phyloP scores from a whole-genome alignment of 2,113 vertebrate species.

The Dasyurus viverrinus region DNA sequence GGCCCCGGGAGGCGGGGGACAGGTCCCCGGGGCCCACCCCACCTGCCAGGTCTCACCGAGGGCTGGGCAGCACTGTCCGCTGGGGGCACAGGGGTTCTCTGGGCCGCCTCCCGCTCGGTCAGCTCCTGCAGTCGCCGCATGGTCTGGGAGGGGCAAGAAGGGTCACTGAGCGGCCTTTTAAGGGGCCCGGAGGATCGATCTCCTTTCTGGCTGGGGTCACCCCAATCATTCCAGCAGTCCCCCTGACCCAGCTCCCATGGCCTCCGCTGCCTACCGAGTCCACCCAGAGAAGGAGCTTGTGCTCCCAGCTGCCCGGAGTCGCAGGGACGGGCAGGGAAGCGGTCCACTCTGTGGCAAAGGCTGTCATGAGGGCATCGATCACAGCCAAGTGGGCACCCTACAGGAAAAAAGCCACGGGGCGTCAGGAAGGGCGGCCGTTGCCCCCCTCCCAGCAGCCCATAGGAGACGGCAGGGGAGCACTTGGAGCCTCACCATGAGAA shows the following conservation, averaged over 20 bases:
- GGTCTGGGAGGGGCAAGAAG: conserved; percentile 79
- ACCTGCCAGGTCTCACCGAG: conserved; percentile 81
- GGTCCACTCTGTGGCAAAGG: conserved; percentile 89
- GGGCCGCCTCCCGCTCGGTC: conserved; percentile 82
- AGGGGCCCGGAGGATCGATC: background rate
- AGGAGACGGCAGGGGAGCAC: background rate
- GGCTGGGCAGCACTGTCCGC: conserved; percentile 82
- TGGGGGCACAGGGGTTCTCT: conserved; percentile 64
- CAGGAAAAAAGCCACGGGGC: conserved; percentile 32
- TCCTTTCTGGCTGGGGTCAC: background rate
- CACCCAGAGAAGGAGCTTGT: conserved; percentile 90
- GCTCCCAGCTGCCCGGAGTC: conserved; percentile 84
- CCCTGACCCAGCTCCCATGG: background rate
- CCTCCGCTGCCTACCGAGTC: conserved; percentile 84
- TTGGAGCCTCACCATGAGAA: conserved; percentile 90
- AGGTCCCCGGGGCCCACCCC: background rate
- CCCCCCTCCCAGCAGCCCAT: background rate
- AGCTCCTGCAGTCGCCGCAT: conserved; percentile 88
- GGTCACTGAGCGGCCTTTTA: background rate
- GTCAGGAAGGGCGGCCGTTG: rapidly evolving
- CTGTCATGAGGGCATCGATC: conserved; percentile 91
- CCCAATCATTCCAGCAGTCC: background rate
- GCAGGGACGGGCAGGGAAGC: conserved; percentile 79
- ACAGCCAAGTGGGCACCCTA: conserved; percentile 92
- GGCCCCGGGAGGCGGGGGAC: background rate